These are phyloP conservation scores for Chaetophractus vellerosus DNA, from an alignment of 2,797 vertebrate genomes.

Conservation along the genomic window DNA sequence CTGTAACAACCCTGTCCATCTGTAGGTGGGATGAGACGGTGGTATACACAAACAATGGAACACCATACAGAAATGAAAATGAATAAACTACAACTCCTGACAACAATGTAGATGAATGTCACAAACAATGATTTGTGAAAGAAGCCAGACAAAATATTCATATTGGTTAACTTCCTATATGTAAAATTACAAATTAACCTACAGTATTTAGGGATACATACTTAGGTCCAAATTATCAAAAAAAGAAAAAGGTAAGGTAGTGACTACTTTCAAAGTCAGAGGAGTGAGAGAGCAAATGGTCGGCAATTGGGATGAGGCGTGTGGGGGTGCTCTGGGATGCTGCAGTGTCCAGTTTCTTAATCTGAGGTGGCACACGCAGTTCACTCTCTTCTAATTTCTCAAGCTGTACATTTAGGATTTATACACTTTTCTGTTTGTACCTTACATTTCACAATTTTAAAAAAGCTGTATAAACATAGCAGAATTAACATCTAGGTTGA, in stretches of 20 bases:
- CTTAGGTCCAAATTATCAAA: background rate
- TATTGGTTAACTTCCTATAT: background rate
- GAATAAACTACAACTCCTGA: background rate
- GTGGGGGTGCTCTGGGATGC: background rate
- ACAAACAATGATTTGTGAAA: background rate
- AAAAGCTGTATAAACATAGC: slow-evolving; percentile 29
- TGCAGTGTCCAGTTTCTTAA: background rate
- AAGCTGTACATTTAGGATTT: background rate
- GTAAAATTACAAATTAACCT: slow-evolving; percentile 40
- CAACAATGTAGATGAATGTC: background rate
- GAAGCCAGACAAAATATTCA: slow-evolving; percentile 18
- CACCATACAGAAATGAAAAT: background rate
- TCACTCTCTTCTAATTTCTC: background rate
- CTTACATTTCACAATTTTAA: background rate
- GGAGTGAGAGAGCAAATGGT: background rate
- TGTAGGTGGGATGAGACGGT: background rate
- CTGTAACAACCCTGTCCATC: background rate
- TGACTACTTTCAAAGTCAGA: background rate
- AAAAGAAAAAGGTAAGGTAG: background rate
- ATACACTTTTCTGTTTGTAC: background rate
- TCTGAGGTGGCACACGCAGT: background rate
- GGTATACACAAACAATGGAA: background rate
- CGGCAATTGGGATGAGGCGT: background rate
- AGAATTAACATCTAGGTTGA: slow-evolving; percentile 52
- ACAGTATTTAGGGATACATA: background rate